These are phyloP conservation scores for Hirudo medicinalis DNA, from an alignment of 1,140 invertebrate genomes.

Conservation along the genomic window DNA sequence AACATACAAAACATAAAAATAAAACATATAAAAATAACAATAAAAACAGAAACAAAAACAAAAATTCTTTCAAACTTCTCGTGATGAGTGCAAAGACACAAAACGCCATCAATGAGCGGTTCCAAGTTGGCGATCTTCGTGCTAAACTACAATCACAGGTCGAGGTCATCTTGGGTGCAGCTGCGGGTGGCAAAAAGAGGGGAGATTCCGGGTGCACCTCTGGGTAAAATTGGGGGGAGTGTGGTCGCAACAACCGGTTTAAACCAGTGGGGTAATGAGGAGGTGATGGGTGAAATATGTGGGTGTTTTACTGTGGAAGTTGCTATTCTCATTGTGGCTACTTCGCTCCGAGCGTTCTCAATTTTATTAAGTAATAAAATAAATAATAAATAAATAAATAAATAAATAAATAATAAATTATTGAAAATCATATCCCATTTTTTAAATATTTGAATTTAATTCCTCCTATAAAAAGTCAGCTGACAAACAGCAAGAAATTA, in stretches of 20 bases:
- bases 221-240: background rate
- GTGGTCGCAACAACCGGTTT: background rate
- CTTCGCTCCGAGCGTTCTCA: too few relatives aligned
- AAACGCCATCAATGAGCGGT: background rate
- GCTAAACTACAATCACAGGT: background rate
- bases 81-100: background rate
- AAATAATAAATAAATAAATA: too few relatives aligned
- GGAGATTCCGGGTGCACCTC: background rate
- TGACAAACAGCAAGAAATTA: too few relatives aligned
- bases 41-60: background rate
- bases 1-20: background rate
- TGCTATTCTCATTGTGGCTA: too few relatives aligned
- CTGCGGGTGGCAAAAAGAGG: background rate
- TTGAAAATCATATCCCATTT: too few relatives aligned
- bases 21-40: background rate
- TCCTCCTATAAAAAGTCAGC: background rate
- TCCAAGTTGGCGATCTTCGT: too few relatives aligned
- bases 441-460: constrained; percentile 1
- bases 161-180: background rate
- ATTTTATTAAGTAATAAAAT: too few relatives aligned
- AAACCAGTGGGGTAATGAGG: background rate
- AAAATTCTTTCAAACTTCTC: background rate
- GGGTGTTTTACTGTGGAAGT: background rate
- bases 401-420: too few relatives aligned
- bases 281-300: too few relatives aligned